These are phyloP conservation scores for Okamejei kenojei DNA, from an alignment of 2,797 vertebrate species.

Conservation along the genomic window DNA sequence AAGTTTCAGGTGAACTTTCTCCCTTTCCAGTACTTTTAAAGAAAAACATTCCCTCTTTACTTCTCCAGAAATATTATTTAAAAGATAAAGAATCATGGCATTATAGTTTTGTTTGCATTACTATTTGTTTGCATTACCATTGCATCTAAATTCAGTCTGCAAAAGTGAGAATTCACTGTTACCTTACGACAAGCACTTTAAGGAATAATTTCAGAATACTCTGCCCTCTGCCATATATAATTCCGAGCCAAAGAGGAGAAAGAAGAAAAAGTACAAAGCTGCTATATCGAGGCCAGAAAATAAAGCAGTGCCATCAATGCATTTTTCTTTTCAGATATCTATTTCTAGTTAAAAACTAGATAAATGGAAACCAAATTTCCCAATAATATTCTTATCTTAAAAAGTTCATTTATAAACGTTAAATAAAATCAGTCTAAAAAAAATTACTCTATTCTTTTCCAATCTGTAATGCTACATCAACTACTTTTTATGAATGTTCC, in stretches of 20 bases:
- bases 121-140: background rate
- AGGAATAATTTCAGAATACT: background rate
- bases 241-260: background rate
- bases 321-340: background rate
- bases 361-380: background rate
- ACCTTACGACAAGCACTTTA: background rate
- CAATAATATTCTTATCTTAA: background rate
- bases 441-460: background rate
- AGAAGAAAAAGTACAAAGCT: background rate
- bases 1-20: background rate
- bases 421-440: background rate
- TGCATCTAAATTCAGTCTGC: too few relatives aligned
- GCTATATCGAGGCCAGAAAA: background rate
- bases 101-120: background rate
- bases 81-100: background rate
- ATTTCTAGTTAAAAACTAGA: background rate
- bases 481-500: background rate
- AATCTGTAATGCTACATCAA: background rate
- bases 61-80: background rate
- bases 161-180: background rate
- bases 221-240: background rate
- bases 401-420: background rate
- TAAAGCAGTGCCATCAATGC: background rate
- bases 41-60: background rate
- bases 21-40: background rate